phyloP scores from a whole-genome alignment of 2,888 invertebrate genomes.

The Aleiodes alternator region DNA sequence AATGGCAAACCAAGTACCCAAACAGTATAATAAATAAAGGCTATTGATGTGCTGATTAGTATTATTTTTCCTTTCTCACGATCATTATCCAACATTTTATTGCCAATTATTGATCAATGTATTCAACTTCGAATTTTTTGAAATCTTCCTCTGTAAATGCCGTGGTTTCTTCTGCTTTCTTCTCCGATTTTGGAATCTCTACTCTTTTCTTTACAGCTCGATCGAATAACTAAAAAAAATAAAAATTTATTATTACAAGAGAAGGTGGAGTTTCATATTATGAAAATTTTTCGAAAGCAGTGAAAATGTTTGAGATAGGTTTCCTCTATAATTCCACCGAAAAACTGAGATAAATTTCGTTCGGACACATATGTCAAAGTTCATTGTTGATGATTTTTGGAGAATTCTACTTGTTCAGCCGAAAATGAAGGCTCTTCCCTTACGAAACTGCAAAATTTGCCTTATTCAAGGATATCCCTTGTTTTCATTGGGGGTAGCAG shows the following conservation, averaged over 20 bases:
- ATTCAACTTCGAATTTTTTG: conserved; percentile 81
- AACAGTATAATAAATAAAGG: conserved; percentile 79
- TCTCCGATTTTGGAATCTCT: conserved; percentile 74
- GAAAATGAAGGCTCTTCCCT: no score
- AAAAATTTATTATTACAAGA: neutral
- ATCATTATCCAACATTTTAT: conserved; percentile 74
- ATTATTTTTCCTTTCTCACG: conserved; percentile 79
- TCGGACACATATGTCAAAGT: no score
- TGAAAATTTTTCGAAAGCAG: no score
- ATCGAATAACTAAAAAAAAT: conserved; percentile 78
- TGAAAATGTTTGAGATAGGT: no score
- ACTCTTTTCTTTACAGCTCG: conserved; percentile 77
- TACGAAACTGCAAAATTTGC: no score
- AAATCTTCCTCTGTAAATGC: conserved; percentile 85
- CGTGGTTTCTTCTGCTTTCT: conserved; percentile 76
- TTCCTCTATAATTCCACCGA: no score
- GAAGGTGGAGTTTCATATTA: no score
- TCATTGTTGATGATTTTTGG: no score
- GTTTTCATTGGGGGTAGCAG: no score
- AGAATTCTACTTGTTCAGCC: no score
- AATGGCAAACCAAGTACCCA: conserved; percentile 85
- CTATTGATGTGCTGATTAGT: conserved; percentile 76
- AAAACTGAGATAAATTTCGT: no score
- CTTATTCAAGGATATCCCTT: no score
- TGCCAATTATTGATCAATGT: conserved; percentile 58